Evolutionary conservation across 2,113 vertebrate genomes (phyloP).

Genomic region (Pyrgilauda ruficollis): DNA sequence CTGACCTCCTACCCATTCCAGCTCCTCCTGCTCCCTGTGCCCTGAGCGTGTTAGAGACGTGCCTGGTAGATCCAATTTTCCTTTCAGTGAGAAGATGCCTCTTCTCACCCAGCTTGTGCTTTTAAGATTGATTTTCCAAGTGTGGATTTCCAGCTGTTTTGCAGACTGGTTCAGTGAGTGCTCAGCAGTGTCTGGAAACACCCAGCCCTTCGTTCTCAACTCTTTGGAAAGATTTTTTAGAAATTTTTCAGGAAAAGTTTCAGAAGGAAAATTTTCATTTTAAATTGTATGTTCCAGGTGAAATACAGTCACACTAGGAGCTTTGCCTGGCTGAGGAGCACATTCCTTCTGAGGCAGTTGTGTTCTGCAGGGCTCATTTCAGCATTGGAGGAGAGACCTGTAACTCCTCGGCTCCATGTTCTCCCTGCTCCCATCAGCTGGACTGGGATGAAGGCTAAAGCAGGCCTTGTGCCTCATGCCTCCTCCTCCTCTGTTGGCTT

Average conservation of each 20-base stretch:
- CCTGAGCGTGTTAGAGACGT: not conserved
- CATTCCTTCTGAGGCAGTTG: not conserved
- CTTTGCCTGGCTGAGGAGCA: not conserved
- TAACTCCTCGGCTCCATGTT: rapidly evolving
- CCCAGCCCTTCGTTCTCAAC: not conserved
- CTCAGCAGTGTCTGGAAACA: not conserved
- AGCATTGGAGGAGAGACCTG: not conserved
- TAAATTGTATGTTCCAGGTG: not conserved
- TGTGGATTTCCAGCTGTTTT: not conserved
- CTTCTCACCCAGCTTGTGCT: not conserved
- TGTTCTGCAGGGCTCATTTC: not conserved
- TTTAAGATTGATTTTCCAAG: not conserved
- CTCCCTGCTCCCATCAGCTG: not conserved
- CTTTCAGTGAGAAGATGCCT: not conserved
- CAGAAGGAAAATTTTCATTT: not conserved
- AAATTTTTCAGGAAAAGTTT: not conserved
- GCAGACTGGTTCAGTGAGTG: not conserved
- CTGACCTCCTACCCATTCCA: slow-evolving; percentile 81
- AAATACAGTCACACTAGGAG: not conserved
- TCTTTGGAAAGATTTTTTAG: not conserved
- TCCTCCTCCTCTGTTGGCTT: not conserved
- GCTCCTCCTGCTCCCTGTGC: slow-evolving; percentile 69
- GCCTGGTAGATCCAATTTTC: not conserved
- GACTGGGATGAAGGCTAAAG: not conserved
- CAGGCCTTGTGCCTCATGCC: not conserved